A percentile compares a stretch with the other conserved stretches of the same genome.
Evolutionary conservation across 2,797 vertebrate genomes (phyloP).

Genomic region (Threskiornis aethiopicus): DNA sequence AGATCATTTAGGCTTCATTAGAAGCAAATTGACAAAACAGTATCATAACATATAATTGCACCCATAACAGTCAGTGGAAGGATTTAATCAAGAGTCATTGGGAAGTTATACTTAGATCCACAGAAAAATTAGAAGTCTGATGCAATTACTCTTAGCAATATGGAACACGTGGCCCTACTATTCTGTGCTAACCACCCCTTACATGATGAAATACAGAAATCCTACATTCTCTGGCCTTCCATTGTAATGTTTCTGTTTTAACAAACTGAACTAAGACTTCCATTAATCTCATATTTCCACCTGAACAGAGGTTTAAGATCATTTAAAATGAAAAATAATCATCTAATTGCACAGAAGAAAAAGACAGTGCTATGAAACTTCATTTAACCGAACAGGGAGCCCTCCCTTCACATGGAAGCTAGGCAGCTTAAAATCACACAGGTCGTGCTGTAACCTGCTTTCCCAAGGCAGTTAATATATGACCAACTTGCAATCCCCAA

Average conservation of each 20-base stretch:
- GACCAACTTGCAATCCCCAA: constrained; percentile 6
- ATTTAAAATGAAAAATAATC: not conserved
- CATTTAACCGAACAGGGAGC: not conserved
- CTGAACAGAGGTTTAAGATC: not conserved
- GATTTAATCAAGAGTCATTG: not conserved
- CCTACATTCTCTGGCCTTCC: not conserved
- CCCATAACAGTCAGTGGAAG: not conserved
- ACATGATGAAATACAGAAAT: not conserved
- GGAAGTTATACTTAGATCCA: not conserved
- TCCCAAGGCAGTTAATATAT: constrained; percentile 15
- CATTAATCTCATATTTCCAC: not conserved
- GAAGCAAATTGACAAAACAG: not conserved
- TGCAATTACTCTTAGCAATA: not conserved
- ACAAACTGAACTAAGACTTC: not conserved
- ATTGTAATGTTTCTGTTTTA: not conserved
- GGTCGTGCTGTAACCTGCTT: constrained; percentile 46
- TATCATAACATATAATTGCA: not conserved
- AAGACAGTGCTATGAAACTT: not conserved
- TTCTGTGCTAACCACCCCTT: not conserved
- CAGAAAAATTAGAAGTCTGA: not conserved
- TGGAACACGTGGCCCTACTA: not conserved
- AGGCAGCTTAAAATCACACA: not conserved
- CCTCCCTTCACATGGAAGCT: not conserved
- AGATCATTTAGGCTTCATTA: not conserved
- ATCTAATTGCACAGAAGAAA: not conserved